These are phyloP conservation scores for Epizoanthus scotinus DNA, from an alignment of 92 coral and sea anemone species.

Conservation along the genomic window DNA sequence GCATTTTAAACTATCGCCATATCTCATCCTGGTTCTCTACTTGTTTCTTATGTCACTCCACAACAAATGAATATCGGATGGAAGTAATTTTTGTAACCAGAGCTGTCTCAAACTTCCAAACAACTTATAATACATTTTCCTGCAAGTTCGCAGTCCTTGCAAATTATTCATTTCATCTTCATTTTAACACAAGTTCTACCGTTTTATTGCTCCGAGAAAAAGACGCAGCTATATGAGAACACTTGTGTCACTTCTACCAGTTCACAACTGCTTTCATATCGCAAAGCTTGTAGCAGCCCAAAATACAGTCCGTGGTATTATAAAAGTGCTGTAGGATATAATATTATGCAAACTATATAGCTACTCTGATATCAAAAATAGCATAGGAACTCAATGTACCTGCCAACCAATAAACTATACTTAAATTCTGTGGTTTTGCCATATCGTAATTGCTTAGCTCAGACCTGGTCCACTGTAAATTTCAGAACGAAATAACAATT, in stretches of 20 bases:
- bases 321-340: background rate
- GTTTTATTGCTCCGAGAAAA: background rate
- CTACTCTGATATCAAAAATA: conserved; percentile 41
- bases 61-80: background rate
- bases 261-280: background rate
- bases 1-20: background rate
- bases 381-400: conserved; percentile 7
- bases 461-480: conserved; percentile 29
- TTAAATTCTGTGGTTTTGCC: conserved; percentile 39
- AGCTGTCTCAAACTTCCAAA: too few species aligned
- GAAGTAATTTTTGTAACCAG: background rate
- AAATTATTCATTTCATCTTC: background rate
- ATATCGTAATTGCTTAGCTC: conserved; percentile 11
- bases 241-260: background rate
- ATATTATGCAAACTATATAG: conserved; percentile 22
- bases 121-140: too few species aligned
- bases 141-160: background rate
- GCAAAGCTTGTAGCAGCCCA: background rate
- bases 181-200: background rate
- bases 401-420: conserved; percentile 5
- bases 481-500: conserved; percentile 11
- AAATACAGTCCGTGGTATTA: background rate
- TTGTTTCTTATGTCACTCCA: background rate
- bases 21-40: background rate
- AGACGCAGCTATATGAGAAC: background rate